Percentiles rank a stretch among this genome's conserved stretches.
phyloP scores from a whole-genome alignment of 2,888 invertebrate genomes.

The Oligia strigilis region DNA sequence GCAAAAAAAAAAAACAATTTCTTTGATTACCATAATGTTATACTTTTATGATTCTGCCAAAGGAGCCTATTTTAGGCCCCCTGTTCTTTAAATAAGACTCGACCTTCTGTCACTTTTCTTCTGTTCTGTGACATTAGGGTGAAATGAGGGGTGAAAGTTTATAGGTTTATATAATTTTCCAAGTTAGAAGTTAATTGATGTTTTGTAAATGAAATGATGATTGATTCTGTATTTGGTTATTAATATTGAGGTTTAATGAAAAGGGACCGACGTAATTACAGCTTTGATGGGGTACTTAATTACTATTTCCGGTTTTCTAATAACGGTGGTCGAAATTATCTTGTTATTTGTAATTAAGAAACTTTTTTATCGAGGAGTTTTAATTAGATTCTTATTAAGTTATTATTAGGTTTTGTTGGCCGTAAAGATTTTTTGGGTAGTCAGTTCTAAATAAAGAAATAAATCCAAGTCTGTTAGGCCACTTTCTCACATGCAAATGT shows the following conservation, averaged over 20 bases:
- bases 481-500: background rate
- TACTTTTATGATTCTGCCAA: too few species aligned
- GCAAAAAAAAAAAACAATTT: too few species aligned
- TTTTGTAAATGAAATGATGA: conserved; percentile 31
- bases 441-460: too few species aligned
- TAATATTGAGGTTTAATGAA: background rate
- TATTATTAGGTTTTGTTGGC: background rate
- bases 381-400: background rate
- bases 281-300: background rate
- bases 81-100: too few species aligned
- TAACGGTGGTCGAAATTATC: background rate
- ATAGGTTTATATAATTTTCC: conserved; percentile 5
- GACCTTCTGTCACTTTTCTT: too few species aligned
- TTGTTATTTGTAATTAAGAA: background rate
- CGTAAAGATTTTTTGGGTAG: background rate
- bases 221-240: background rate
- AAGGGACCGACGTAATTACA: background rate
- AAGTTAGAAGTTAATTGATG: conserved; percentile 15
- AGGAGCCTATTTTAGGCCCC: too few species aligned
- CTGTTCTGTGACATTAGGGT: background rate
- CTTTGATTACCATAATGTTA: too few species aligned
- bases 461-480: background rate
- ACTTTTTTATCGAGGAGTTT: background rate
- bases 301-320: conserved; percentile 8
- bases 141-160: conserved; percentile 27